These are phyloP conservation scores for Drosophila yooni DNA, from an alignment of 2,888 invertebrate species.

Conservation along the genomic window DNA sequence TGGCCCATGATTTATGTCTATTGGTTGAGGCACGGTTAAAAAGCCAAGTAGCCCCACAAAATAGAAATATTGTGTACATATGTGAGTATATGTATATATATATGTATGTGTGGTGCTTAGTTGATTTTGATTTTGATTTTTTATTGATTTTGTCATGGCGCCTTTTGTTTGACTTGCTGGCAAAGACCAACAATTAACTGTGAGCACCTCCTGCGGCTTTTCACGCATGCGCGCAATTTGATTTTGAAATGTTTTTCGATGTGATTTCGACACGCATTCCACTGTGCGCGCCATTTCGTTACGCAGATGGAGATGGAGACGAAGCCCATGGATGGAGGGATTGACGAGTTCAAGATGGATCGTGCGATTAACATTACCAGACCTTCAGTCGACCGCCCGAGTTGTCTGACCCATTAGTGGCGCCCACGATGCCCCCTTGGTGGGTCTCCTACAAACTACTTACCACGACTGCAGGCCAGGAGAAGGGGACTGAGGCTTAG, in stretches of 20 bases:
- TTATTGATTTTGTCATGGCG: conserved; percentile 69
- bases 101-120: conserved; percentile 4
- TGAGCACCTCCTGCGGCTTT: conserved; percentile 68
- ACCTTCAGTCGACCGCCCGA: conserved; percentile 53
- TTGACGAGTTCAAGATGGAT: conserved; percentile 67
- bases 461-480: conserved; percentile 3
- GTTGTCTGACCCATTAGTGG: conserved; percentile 46
- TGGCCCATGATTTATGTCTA: conserved; percentile 76
- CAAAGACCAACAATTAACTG: conserved; percentile 39
- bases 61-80: conserved; percentile 34
- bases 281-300: conserved; percentile 69
- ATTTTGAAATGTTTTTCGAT: conserved; percentile 48
- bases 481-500: not conserved
- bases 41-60: conserved; percentile 65
- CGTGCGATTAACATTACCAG: conserved; percentile 37
- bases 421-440: conserved; percentile 41
- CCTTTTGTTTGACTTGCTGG: conserved; percentile 33
- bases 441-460: conserved; percentile 14
- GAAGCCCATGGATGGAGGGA: conserved; percentile 3
- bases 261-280: conserved; percentile 70
- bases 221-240: conserved; percentile 71
- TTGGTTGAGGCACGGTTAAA: conserved; percentile 43
- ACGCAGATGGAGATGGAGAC: conserved; percentile 41
- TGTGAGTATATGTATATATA: not conserved
- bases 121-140: conserved; percentile 34